Evolutionary conservation across 1,140 invertebrate species (phyloP), one percentile per base, ranked within the genome.

Genomic region (Pseudomyrmex sp.): DNA sequence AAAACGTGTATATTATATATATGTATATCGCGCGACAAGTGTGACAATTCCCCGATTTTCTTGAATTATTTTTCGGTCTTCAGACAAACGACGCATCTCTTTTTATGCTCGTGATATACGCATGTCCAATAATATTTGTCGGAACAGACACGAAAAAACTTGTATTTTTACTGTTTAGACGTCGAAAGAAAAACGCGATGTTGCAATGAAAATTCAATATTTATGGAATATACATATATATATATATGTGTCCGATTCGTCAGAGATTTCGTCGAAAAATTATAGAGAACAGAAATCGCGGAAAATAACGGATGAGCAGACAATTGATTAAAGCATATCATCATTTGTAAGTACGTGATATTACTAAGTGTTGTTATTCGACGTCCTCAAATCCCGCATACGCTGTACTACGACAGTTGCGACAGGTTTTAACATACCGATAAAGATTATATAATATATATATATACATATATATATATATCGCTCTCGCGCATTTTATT

Each of bases 241-340:
- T 26, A 26, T 26, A 73, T 82, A 35, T 74, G 15, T 82, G 23
- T 82, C 15, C 50, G 48, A n/a, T 82, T 9, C 69, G 62, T 23
- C 15, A 7, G n/a, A 63, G 44, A n/a, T 77, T 58, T 70, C 35
- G 35, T 26, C 5, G 35, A 54, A 23, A 15, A 52, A 66, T 70
- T 58, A 46, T 20, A 4, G 50, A 23, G 7, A 23, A 63, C 50
- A 59, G 44, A 46, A 80, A 82, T 56, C 61, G 18, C 35, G 15
- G 48, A 20, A 56, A 35, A 46, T 75, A 84, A n/a, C 59, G n/a
- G 20, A 76, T 35, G 35, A 89, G 85, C 73, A 69, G 68, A 86
- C 90, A 92, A 91, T 90, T 92, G 86, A 92, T 88, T 83, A 90
- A 92, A 35, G 92, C 93, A 93, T 93, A 93, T 93, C 91, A 93